A percentile compares a stretch with the other conserved stretches of the same genome.
These are phyloP conservation scores for Carterocephalus palaemon DNA, from an alignment of 2,888 invertebrate species.

Conservation along the genomic window DNA sequence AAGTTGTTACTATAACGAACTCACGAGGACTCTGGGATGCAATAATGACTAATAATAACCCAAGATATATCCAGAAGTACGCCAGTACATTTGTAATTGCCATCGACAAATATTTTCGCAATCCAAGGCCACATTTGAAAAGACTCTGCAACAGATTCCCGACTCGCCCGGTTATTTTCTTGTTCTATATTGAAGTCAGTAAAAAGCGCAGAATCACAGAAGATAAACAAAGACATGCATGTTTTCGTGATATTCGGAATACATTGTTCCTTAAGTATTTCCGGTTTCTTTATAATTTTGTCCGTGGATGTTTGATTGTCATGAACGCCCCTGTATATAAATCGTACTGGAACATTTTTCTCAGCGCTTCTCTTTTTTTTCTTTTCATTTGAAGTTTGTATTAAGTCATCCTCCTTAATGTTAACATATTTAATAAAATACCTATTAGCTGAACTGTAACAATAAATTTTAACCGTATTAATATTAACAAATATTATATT, in stretches of 20 bases:
- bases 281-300: conserved; percentile 54
- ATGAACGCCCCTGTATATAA: conserved; percentile 45
- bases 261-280: conserved; percentile 64
- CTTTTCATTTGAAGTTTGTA: conserved; percentile 35
- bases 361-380: conserved; percentile 45
- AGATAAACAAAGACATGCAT: conserved; percentile 77
- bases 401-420: conserved; percentile 48
- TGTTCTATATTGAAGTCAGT: conserved; percentile 52
- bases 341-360: conserved; percentile 48
- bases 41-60: conserved; percentile 80
- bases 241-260: conserved; percentile 67
- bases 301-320: conserved; percentile 40
- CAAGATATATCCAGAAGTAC: conserved; percentile 82
- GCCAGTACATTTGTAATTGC: conserved; percentile 84
- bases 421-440: conserved; percentile 61
- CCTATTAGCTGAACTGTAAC: conserved; percentile 60
- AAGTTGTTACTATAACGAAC: conserved; percentile 30
- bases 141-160: conserved; percentile 36
- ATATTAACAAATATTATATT: too few relatives aligned
- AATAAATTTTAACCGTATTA: too few relatives aligned
- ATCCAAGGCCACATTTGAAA: conserved; percentile 83
- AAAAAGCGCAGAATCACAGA: conserved; percentile 69
- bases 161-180: conserved; percentile 40
- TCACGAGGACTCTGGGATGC: conserved; percentile 66
- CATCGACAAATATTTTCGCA: conserved; percentile 85